Percentiles rank a stretch among this genome's conserved stretches.
Evolutionary conservation across 2,113 vertebrate species (phyloP).

Genomic region (Pseudolaguvia tuberculata): DNA sequence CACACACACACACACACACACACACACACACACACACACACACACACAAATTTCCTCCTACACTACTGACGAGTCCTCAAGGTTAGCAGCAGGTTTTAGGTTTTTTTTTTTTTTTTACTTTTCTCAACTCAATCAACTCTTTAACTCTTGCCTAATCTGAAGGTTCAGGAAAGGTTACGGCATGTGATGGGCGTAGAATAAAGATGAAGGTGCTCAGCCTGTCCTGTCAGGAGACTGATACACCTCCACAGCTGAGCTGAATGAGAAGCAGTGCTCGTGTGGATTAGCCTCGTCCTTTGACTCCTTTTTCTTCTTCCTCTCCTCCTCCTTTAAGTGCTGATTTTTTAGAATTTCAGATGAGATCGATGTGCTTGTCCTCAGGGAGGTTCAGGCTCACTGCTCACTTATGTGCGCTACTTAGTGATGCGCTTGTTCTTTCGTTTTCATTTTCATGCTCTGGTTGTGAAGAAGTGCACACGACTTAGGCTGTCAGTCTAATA

Average conservation of each 20-base stretch:
- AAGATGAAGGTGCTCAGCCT: constrained; percentile 54
- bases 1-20: too few species aligned
- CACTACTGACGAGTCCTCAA: constrained; percentile 51
- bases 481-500: not conserved
- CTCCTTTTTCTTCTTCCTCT: not conserved
- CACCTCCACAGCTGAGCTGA: constrained; percentile 36
- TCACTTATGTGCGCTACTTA: constrained; percentile 5
- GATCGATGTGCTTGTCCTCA: constrained; percentile 4
- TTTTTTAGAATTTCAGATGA: constrained; percentile 8
- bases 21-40: not conserved
- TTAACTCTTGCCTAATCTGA: constrained; percentile 59
- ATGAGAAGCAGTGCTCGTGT: not conserved
- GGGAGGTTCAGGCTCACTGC: constrained; percentile 1
- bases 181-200: constrained; percentile 55
- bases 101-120: constrained; percentile 50
- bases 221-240: constrained; percentile 45
- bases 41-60: not conserved
- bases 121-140: constrained; percentile 61
- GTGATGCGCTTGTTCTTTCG: not conserved
- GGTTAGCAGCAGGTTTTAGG: constrained; percentile 62
- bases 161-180: constrained; percentile 61
- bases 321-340: constrained; percentile 6
- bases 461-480: not conserved
- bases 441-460: constrained; percentile 19
- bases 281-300: constrained; percentile 9